Conservation (phyloP, 2,888 invertebrate species). For the Rhyacophila evoluta region DNA sequence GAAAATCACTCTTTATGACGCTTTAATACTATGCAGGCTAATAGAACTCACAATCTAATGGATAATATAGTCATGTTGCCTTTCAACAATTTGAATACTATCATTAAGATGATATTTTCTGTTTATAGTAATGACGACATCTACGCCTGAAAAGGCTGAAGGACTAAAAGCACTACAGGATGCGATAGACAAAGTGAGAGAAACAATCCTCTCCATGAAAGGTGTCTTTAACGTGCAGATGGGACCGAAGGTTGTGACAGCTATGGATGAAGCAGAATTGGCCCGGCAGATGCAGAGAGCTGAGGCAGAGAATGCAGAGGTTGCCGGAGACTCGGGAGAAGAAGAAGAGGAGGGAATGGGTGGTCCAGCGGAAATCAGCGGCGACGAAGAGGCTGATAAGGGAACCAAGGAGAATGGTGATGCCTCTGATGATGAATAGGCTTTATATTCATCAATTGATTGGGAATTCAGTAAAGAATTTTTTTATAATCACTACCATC, state of each 20-base stretch:
- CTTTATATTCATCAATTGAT: not conserved
- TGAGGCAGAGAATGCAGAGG: slow-evolving; percentile 94
- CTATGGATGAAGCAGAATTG: slow-evolving; percentile 96
- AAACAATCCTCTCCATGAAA: slow-evolving; percentile 83
- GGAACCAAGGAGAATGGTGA: slow-evolving; percentile 62
- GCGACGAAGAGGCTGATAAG: slow-evolving; percentile 61
- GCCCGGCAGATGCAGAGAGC: slow-evolving; percentile 93
- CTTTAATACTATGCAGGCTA: too few species aligned
- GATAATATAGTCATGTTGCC: too few species aligned
- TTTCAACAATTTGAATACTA: too few species aligned
- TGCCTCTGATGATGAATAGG: slow-evolving; percentile 58
- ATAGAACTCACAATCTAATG: too few species aligned
- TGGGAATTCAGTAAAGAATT: not conserved
- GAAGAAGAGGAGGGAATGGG: slow-evolving; percentile 78
- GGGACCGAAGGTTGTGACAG: slow-evolving; percentile 99
- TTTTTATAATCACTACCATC: not conserved
- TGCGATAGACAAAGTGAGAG: slow-evolving; percentile 89
- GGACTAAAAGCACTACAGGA: slow-evolving; percentile 91
- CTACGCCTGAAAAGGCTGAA: slow-evolving; percentile 95
- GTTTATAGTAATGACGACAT: slow-evolving; percentile 92
- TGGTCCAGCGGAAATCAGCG: slow-evolving; percentile 63
- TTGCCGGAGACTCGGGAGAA: slow-evolving; percentile 89
- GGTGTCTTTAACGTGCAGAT: slow-evolving; percentile 96
- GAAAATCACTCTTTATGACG: too few species aligned
- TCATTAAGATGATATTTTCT: not conserved